Base-by-base conservation (phyloP, 2,113 vertebrate species). In the Lucifuga dentata region DNA sequence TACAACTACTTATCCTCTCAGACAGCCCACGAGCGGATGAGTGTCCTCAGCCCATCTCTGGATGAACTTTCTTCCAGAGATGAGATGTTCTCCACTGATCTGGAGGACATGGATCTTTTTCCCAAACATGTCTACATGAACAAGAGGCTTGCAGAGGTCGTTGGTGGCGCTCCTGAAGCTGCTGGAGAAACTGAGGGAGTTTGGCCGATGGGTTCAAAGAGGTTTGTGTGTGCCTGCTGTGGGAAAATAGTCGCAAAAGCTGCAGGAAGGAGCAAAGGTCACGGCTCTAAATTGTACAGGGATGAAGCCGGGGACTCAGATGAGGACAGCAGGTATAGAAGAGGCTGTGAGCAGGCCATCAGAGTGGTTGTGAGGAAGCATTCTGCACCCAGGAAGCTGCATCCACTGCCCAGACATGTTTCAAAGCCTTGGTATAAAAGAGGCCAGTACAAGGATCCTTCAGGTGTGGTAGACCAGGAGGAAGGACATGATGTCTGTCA, bases 11-110 rank as follows among this genome's bases (percentile, higher is more conserved):
- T 81, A 2, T 70, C 87, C 44, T 73, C 86, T 67, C 88, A 84
- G 64, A 60, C 79, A 5, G 85, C 86, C 11, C 90, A 88, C 0
- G 92, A 91, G 58, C 83, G 93, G 2, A 68, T 92, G 85, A 93
- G 93, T 1, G 91, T 93, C 3, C 86, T 93, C 40, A 93, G 93
- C 33, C 91, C 91, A 0, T 93, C 93, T 3, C 63, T 93, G 49
- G 93, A 93, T 0, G 93, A 93, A 70, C 86, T 93, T 0, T 93
- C 93, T 43, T 93, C 93, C 23, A 76, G 90, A 11, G 93, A 93
- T 0, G 93, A 93, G 61, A 88, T 93, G 70, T 92, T 93, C 50
- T 93, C 92, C 62, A 93, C 93, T 0, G 93, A 93, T 43, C 61
- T 92, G 52, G 93, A 93, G 0, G 93, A 93, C 0, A 33, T 85